phyloP scores from a whole-genome alignment of 1,140 invertebrate species.

The Heliothis subflexa region DNA sequence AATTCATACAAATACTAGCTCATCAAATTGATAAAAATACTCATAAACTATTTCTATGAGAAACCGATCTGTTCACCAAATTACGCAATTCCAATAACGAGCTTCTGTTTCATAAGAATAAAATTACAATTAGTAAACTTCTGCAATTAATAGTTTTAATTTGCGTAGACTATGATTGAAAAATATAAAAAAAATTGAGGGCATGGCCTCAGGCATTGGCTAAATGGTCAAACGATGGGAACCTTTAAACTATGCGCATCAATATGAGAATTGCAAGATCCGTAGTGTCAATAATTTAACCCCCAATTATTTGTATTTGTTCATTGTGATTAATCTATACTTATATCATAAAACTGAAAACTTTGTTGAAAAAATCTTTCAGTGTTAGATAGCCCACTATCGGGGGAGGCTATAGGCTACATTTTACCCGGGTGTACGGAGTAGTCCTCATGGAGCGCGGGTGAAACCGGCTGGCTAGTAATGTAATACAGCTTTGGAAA shows the following conservation, averaged over 20 bases:
- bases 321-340: too few relatives aligned
- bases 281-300: too few relatives aligned
- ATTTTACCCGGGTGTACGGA: too few relatives aligned
- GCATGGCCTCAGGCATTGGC: background rate
- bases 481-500: too few relatives aligned
- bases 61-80: background rate
- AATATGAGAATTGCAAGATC: too few relatives aligned
- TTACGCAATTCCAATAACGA: background rate
- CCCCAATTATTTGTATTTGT: too few relatives aligned
- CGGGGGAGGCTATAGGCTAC: too few relatives aligned
- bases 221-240: background rate
- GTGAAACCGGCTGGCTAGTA: too few relatives aligned
- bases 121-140: slow-evolving; percentile 2
- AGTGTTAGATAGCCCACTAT: too few relatives aligned
- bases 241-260: background rate
- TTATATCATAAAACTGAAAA: too few relatives aligned
- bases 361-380: too few relatives aligned
- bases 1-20: background rate
- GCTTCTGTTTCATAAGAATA: background rate
- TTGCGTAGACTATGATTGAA: background rate
- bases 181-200: background rate
- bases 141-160: background rate
- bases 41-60: background rate
- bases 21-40: background rate
- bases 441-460: too few relatives aligned